These are phyloP conservation scores for Ptyas mucosa DNA, from an alignment of 2,113 vertebrate species.

Conservation along the genomic window DNA sequence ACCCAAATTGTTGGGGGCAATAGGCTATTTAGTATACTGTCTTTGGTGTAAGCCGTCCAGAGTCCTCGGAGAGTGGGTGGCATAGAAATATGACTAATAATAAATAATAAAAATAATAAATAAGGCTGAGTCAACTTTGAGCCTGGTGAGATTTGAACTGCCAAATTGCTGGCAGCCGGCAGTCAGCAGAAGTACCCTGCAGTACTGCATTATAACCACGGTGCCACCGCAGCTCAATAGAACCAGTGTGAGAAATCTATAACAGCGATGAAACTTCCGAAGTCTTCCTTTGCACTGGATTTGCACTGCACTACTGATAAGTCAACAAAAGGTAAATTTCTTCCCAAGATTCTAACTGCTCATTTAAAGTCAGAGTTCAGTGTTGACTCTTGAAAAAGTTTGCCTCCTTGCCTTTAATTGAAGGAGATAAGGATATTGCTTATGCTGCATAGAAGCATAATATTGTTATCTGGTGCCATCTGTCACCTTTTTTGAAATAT, in stretches of 20 bases:
- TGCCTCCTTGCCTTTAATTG: conserved; percentile 9
- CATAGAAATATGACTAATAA: too few relatives aligned
- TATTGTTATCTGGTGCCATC: background rate
- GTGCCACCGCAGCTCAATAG: background rate
- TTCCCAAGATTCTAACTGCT: background rate
- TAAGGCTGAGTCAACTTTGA: too few relatives aligned
- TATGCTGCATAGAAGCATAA: conserved; percentile 9
- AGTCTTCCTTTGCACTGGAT: background rate
- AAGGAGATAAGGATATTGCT: background rate
- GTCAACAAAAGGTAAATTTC: background rate
- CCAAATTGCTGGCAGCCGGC: too few relatives aligned
- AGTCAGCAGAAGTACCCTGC: too few relatives aligned
- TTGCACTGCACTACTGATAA: background rate
- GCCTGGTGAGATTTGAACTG: too few relatives aligned
- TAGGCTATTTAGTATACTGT: too few relatives aligned
- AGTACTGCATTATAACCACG: too few relatives aligned
- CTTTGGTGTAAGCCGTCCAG: too few relatives aligned
- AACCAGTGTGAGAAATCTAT: background rate
- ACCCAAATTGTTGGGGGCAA: too few relatives aligned
- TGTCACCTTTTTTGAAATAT: conserved; percentile 12
- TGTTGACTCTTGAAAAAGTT: conserved; percentile 8
- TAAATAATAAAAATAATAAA: too few relatives aligned
- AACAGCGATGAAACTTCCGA: background rate
- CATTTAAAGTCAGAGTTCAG: background rate
- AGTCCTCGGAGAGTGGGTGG: too few relatives aligned